Base-by-base conservation (phyloP, 2,113 vertebrate genomes). In the Lipotes vexillifer region DNA sequence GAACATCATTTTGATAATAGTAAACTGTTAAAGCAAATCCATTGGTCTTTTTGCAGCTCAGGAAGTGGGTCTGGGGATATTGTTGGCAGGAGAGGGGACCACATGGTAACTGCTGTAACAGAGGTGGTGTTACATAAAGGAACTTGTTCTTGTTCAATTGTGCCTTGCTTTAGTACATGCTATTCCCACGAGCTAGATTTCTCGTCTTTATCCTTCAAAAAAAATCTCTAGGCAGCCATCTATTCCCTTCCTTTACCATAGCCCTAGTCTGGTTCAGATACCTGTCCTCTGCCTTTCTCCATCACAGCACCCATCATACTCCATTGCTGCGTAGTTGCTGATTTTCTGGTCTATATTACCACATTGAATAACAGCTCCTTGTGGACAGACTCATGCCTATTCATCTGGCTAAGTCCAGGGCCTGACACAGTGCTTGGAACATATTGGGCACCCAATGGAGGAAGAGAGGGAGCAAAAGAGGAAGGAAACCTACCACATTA, bases 191-290 rank as follows among this genome's bases (percentile, higher is more conserved):
- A 2, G 0, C 15, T 69, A 38, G 69, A 15, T 78, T 85, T 75
- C 63, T 78, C 57, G 36, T 82, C 66, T 65, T 94, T 18, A 25
- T 52, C 65, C 21, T 80, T 27, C 38, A 93, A 68, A 63, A 66
- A 23, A 38, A 55, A 27, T 49, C 75, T 36, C 65, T 71, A 49
- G 18, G 77, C 11, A 72, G 38, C 29, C 18, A 18, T 52, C 33
- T 6, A 12, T 5, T 21, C 8, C 33, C 44, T 44, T 36, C 44
- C 25, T 61, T 46, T 44, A 33, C 8, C 29, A 63, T 38, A 0
- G 0, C 8, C 23, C 63, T 11, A 2, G 44, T 17, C 11, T 75
- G 8, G 61, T 33, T 69, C 44, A 63, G 36, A 77, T 21, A 41
- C 10, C 12, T 3, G 0, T 29, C n/a, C 38, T 36, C 57, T 9